A percentile compares a stretch with the other conserved stretches of the same genome.
These are phyloP conservation scores for Chrysotoxum bicinctum DNA, from an alignment of 2,888 invertebrate genomes.

Conservation along the genomic window DNA sequence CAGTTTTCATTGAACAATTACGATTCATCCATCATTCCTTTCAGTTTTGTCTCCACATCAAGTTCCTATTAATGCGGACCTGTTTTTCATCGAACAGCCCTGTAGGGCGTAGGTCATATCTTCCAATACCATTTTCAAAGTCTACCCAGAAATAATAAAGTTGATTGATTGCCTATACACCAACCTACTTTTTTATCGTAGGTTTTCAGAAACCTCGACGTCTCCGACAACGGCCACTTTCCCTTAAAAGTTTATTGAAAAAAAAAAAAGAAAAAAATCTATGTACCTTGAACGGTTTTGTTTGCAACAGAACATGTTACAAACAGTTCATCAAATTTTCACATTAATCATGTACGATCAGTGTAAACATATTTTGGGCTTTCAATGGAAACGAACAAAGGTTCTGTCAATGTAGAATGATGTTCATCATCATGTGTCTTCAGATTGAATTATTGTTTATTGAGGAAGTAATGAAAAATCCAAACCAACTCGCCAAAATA, in stretches of 20 bases:
- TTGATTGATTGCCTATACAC: constrained; percentile 57
- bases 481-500: background rate
- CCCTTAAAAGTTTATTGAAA: constrained; percentile 25
- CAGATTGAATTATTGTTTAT: too few relatives aligned
- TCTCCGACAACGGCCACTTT: background rate
- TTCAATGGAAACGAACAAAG: constrained; percentile 40
- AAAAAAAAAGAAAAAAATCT: too few relatives aligned
- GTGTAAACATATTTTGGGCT: constrained; percentile 46
- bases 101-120: too few relatives aligned
- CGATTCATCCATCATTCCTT: too few relatives aligned
- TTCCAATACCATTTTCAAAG: constrained; percentile 35
- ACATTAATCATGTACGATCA: constrained; percentile 58
- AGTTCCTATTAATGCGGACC: background rate
- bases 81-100: background rate
- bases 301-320: constrained; percentile 13
- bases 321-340: constrained; percentile 39
- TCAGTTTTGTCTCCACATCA: too few relatives aligned
- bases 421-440: constrained; percentile 21
- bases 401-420: constrained; percentile 47
- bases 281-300: background rate
- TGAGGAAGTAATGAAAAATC: background rate
- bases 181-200: background rate
- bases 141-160: constrained; percentile 27
- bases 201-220: background rate
- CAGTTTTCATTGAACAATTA: too few relatives aligned